phyloP scores from a whole-genome alignment of 2,888 invertebrate species.

The Onchidella celtica region DNA sequence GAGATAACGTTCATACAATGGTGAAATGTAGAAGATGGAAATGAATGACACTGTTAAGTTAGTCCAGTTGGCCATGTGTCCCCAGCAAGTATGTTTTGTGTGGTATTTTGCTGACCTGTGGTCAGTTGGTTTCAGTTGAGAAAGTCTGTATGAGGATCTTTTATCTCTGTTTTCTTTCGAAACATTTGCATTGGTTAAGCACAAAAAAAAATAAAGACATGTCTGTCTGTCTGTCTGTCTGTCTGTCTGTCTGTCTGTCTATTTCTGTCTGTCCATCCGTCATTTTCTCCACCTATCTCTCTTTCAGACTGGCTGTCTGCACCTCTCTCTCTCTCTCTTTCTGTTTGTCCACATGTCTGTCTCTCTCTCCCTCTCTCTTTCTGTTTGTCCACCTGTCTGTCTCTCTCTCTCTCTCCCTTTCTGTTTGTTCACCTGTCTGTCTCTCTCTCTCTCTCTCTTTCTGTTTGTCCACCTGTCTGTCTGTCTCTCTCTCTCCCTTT shows the following conservation, averaged over 20 bases:
- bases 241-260: constrained; percentile 27
- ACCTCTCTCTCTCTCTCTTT: constrained; percentile 23
- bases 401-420: background rate
- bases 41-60: too few relatives aligned
- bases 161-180: too few relatives aligned
- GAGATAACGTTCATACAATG: too few relatives aligned
- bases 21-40: too few relatives aligned
- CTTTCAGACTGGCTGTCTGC: constrained; percentile 14
- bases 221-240: too few relatives aligned
- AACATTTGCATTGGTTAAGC: too few relatives aligned
- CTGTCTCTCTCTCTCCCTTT: background rate
- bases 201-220: too few relatives aligned
- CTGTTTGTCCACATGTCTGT: background rate
- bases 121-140: too few relatives aligned
- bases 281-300: background rate
- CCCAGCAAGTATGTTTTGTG: too few relatives aligned
- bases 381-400: background rate
- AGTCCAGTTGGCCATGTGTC: too few relatives aligned
- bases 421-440: background rate
- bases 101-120: too few relatives aligned
- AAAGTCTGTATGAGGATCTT: too few relatives aligned
- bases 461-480: background rate
- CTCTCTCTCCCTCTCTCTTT: background rate
- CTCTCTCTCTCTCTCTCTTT: background rate
- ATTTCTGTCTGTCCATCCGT: background rate